Evolutionary conservation across 2,888 invertebrate species (phyloP).

Genomic region (Drosophila anomalata): DNA sequence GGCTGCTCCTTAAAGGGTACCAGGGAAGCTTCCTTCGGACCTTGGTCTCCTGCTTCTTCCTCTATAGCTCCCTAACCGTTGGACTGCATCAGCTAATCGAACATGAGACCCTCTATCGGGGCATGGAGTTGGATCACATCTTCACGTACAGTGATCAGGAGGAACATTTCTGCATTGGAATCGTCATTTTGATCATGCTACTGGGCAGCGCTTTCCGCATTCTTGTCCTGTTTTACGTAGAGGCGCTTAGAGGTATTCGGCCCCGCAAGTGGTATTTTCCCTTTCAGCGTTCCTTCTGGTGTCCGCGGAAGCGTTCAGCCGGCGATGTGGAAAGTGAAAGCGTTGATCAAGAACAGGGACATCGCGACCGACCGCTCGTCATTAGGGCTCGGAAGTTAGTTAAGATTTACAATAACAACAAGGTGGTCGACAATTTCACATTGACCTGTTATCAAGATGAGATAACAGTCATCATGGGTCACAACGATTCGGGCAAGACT

Average conservation of each 20-base stretch:
- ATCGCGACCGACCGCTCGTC: constrained; percentile 79
- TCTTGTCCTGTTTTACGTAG: constrained; percentile 91
- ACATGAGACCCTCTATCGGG: constrained; percentile 85
- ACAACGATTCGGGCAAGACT: constrained; percentile 93
- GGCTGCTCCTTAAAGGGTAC: constrained; percentile 52
- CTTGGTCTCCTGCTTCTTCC: constrained; percentile 13
- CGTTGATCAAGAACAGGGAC: constrained; percentile 22
- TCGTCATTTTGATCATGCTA: constrained; percentile 88
- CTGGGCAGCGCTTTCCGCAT: constrained; percentile 84
- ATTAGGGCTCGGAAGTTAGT: constrained; percentile 86
- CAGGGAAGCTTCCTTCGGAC: rapidly evolving
- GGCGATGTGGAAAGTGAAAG: rapidly evolving
- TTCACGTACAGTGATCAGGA: constrained; percentile 33
- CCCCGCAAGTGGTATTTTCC: constrained; percentile 92
- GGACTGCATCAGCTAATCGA: constrained; percentile 28
- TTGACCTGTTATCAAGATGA: constrained; percentile 93
- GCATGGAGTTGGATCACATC: constrained; percentile 86
- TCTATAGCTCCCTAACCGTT: constrained; percentile 51
- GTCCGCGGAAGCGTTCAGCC: constrained; percentile 10
- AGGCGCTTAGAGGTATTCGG: constrained; percentile 91
- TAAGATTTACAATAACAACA: constrained; percentile 85
- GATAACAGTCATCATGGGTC: constrained; percentile 92
- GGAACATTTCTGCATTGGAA: constrained; percentile 86
- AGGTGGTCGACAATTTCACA: constrained; percentile 87
- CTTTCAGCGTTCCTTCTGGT: constrained; percentile 86